A percentile compares a stretch with the other conserved stretches of the same genome.
phyloP scores from a whole-genome alignment of 2,797 vertebrate genomes.

The Typhlichthys subterraneus region DNA sequence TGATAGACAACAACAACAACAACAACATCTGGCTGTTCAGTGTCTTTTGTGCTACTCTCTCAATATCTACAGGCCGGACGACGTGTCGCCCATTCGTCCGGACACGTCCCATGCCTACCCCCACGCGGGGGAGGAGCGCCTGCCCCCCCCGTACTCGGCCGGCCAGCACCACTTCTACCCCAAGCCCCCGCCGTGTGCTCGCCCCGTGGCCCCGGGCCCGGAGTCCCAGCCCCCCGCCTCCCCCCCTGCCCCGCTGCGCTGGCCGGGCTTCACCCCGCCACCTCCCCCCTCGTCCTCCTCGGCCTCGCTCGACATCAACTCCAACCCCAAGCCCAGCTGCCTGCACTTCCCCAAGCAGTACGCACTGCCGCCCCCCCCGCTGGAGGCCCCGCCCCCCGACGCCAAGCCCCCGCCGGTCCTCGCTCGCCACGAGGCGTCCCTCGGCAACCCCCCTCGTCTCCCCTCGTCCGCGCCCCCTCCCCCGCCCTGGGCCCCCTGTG shows the following conservation, averaged over 20 bases:
- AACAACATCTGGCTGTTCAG: conserved; percentile 73
- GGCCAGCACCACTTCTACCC: conserved; percentile 78
- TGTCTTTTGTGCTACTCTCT: conserved; percentile 80
- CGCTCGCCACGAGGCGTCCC: conserved; percentile 80
- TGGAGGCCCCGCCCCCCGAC: conserved; percentile 80
- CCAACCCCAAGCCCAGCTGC: conserved; percentile 82
- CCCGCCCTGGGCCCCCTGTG: conserved; percentile 82
- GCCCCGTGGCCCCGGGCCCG: conserved; percentile 79
- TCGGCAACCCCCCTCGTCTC: conserved; percentile 82
- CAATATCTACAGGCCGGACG: conserved; percentile 86
- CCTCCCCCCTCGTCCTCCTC: conserved; percentile 76
- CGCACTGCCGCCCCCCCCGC: conserved; percentile 66
- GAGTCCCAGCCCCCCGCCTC: conserved; percentile 79
- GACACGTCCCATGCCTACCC: conserved; percentile 84
- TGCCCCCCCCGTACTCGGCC: conserved; percentile 79
- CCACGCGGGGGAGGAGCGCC: conserved; percentile 80
- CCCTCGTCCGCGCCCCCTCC: conserved; percentile 76
- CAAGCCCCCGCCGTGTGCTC: conserved; percentile 79
- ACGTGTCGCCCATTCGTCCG: conserved; percentile 84
- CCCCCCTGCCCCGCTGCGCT: conserved; percentile 75
- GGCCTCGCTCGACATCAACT: conserved; percentile 84
- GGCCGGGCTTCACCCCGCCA: conserved; percentile 80
- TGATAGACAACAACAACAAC: conserved; percentile 13
- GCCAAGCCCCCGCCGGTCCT: conserved; percentile 82
- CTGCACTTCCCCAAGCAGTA: conserved; percentile 84